Base-by-base conservation (phyloP, 1,140 invertebrate species). In the Drosophila pandora region DNA sequence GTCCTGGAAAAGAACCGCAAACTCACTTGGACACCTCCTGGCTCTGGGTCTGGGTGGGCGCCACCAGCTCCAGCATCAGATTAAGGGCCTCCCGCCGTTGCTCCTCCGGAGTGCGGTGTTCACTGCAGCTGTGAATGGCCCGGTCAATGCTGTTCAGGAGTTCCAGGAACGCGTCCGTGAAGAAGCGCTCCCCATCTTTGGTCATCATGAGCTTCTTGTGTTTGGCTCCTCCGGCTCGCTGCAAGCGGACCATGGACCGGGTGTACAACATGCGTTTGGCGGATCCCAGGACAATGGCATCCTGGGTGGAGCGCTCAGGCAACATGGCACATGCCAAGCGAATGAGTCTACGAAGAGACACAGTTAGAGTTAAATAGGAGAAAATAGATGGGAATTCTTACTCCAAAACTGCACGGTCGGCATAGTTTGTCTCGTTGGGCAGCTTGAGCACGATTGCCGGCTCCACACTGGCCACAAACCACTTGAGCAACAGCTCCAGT, bases 401-500 rank as follows among this genome's bases (percentile, higher is more conserved):
- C 93, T 92, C 87, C 53, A 93, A 78, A 8, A 93, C 85, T 43
- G 91, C 85, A 53, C 91, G 91, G 78, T 93, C 93, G 30, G 92
- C 85, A 62, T 93, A 83, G 50, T 90, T 88, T 17, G 60, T 91
- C 48, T 92, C 76, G 9, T 83, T 68, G 52, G 92, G 92, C 23
- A 84, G 72, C 71, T 91, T 92, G 10, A 97, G 92, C 32, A 96
- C 93, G 68, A 96, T 95, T 58, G 93, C 92, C 0, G 95, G 94
- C 92, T 97, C 95, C 90, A 95, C 95, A 49, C 94, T 95, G 93
- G 95, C 95, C 2, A 96, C 94, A 68, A 96, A 95, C 95, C 95
- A 96, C 79, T 95, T 95, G 55, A 96, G 93, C 17, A 96, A 93
- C 54, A 94, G 93, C 79, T 96, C 95, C 70, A 95, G 94, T 23